Percentiles rank a stretch among this genome's conserved stretches.
Evolutionary conservation across 2,888 invertebrate genomes (phyloP).

Genomic region (Polyploca ridens): DNA sequence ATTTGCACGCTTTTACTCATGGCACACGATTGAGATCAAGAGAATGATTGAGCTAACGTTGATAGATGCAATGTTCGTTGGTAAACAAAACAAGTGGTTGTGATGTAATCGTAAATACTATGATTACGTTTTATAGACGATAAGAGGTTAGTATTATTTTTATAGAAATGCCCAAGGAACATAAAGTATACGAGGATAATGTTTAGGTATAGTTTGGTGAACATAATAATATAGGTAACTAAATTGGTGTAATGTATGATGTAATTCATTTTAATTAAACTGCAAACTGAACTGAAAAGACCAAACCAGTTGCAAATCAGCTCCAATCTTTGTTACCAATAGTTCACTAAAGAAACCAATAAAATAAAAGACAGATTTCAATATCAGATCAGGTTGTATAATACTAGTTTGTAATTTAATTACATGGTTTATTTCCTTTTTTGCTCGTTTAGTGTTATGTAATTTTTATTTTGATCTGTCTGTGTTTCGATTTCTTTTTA

Average conservation of each 20-base stretch:
- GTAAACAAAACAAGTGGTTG: slow-evolving; percentile 11
- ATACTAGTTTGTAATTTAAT: neutral
- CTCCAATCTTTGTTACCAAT: neutral
- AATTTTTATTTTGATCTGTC: neutral
- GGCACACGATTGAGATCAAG: slow-evolving; percentile 11
- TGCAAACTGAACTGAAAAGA: neutral
- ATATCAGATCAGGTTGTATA: slow-evolving; percentile 7
- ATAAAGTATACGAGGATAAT: too few relatives aligned
- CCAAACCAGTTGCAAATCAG: slow-evolving; percentile 2
- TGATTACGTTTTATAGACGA: neutral
- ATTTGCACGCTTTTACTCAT: slow-evolving; percentile 10
- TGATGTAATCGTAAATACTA: neutral
- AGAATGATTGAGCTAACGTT: slow-evolving; percentile 7
- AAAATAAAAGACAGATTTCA: slow-evolving; percentile 9
- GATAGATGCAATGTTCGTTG: slow-evolving; percentile 7
- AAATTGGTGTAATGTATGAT: neutral
- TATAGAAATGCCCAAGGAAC: neutral
- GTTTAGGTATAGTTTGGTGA: too few relatives aligned
- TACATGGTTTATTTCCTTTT: neutral
- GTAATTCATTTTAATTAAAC: neutral
- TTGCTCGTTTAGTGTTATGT: neutral
- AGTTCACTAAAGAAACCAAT: slow-evolving; percentile 11
- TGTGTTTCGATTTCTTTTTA: neutral
- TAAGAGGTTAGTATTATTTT: neutral
- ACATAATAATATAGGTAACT: neutral